Percentiles rank a stretch among this genome's conserved stretches.
Evolutionary conservation across 1,140 invertebrate species (phyloP).

Genomic region (Theocolax elegans): DNA sequence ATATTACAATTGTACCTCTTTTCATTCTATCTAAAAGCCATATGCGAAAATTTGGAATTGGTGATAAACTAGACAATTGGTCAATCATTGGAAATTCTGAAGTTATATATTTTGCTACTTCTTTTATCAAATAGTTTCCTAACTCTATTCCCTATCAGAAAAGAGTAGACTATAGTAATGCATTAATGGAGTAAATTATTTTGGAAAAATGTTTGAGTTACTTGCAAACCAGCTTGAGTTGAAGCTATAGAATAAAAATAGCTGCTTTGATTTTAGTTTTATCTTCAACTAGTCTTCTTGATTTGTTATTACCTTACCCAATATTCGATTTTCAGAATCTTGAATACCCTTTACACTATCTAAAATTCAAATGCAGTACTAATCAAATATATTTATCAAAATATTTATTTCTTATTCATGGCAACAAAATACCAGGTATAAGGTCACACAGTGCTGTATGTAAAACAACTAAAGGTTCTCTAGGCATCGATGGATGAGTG

Average conservation of each 20-base stretch:
- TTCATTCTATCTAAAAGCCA: constrained; percentile 74
- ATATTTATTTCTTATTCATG: neutral
- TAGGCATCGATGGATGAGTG: constrained; percentile 80
- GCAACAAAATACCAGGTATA: constrained; percentile 69
- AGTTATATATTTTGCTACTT: constrained; percentile 74
- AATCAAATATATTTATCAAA: constrained; percentile 15
- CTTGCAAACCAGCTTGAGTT: constrained; percentile 76
- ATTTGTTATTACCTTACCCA: constrained; percentile 40
- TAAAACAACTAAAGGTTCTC: constrained; percentile 81
- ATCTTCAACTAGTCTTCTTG: constrained; percentile 67
- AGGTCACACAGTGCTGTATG: constrained; percentile 78
- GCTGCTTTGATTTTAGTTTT: constrained; percentile 73
- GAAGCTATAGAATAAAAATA: constrained; percentile 83
- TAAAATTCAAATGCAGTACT: constrained; percentile 42
- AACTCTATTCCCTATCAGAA: constrained; percentile 78
- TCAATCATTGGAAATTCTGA: constrained; percentile 76
- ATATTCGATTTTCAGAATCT: constrained; percentile 58
- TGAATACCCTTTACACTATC: constrained; percentile 59
- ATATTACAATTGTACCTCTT: constrained; percentile 58
- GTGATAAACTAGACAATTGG: constrained; percentile 80
- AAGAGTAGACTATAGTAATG: constrained; percentile 13
- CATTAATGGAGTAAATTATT: neutral
- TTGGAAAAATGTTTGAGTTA: constrained; percentile 61
- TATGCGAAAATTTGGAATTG: constrained; percentile 78
- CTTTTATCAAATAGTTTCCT: constrained; percentile 83